These are phyloP conservation scores for Sinocyclocheilus anophthalmus DNA, from an alignment of 2,113 vertebrate species.

Conservation along the genomic window DNA sequence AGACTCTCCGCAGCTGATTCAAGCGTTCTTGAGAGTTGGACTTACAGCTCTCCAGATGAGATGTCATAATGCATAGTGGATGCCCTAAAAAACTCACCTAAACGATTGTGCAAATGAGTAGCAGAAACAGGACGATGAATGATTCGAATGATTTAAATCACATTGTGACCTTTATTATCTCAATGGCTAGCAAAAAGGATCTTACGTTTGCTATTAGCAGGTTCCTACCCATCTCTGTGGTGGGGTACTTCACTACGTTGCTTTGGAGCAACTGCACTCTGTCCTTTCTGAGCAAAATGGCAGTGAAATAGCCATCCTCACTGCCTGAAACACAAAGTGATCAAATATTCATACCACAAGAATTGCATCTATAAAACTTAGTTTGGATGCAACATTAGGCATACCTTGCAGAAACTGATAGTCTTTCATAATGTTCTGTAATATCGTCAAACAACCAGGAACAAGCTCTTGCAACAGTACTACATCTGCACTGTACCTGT, in stretches of 20 bases:
- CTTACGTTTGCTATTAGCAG: constrained; percentile 81
- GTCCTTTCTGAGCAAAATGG: constrained; percentile 81
- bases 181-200: not conserved
- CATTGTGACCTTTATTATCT: not conserved
- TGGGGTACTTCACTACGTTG: constrained; percentile 80
- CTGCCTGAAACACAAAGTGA: constrained; percentile 66
- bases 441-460: constrained; percentile 65
- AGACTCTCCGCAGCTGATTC: constrained; percentile 75
- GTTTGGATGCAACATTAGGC: not conserved
- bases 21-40: constrained; percentile 71
- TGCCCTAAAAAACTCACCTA: constrained; percentile 62
- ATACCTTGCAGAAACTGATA: constrained; percentile 81
- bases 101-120: no score
- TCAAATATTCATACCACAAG: not conserved
- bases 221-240: constrained; percentile 83
- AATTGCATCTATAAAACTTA: no score
- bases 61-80: constrained; percentile 84
- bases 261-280: constrained; percentile 80
- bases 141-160: no score
- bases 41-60: constrained; percentile 85
- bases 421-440: constrained; percentile 73
- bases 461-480: constrained; percentile 85
- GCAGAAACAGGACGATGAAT: no score
- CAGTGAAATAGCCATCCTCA: constrained; percentile 80
- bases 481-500: constrained; percentile 80